These are phyloP conservation scores for Drosophila borealis DNA, from an alignment of 2,888 invertebrate species.

Conservation along the genomic window DNA sequence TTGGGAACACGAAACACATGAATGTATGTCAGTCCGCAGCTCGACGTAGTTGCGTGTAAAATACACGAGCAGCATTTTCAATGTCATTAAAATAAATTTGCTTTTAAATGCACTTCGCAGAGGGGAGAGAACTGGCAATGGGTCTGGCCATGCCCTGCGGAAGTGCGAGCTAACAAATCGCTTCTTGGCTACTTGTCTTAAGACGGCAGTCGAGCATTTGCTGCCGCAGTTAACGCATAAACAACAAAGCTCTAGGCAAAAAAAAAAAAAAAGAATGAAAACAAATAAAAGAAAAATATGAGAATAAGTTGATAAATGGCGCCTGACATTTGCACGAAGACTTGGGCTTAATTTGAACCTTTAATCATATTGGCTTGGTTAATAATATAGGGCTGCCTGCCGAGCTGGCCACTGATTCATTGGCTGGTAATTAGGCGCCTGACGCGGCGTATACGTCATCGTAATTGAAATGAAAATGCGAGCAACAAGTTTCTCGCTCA, in stretches of 20 bases:
- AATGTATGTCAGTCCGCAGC: conserved; percentile 40
- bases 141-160: conserved; percentile 32
- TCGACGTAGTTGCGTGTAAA: conserved; percentile 31
- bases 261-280: background rate
- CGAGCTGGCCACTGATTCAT: conserved; percentile 56
- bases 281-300: conserved; percentile 6
- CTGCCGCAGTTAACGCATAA: conserved; percentile 12
- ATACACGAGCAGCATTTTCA: conserved; percentile 55
- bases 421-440: conserved; percentile 60
- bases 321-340: conserved; percentile 53
- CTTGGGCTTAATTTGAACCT: conserved; percentile 42
- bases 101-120: conserved; percentile 50
- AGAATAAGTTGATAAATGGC: conserved; percentile 56
- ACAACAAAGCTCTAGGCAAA: background rate
- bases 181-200: conserved; percentile 55
- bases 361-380: conserved; percentile 47
- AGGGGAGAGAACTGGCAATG: conserved; percentile 9
- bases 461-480: conserved; percentile 76
- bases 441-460: conserved; percentile 70
- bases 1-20: conserved; percentile 7
- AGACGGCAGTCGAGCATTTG: conserved; percentile 5
- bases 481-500: conserved; percentile 71
- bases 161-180: conserved; percentile 48
- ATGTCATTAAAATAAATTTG: conserved; percentile 68
- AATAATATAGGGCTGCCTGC: conserved; percentile 41